Evolutionary conservation across 2,888 invertebrate species (phyloP).

Genomic region (Kryphioiulus occultus): DNA sequence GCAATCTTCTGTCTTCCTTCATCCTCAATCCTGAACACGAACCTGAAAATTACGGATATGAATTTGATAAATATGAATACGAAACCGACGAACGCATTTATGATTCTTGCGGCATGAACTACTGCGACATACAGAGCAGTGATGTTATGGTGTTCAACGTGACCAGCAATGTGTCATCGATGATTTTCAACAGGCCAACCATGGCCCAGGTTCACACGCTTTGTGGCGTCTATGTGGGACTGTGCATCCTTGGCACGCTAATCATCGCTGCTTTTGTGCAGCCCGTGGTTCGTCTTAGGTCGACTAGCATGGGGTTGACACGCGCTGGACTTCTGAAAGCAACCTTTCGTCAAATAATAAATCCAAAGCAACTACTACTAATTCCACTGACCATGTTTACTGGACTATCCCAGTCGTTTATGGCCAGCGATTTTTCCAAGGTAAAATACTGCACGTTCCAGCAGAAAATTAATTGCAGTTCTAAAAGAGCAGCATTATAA

Average conservation of each 20-base stretch:
- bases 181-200: neutral
- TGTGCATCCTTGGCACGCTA: slow-evolving; percentile 42
- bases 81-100: neutral
- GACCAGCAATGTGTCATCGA: no score
- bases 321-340: neutral
- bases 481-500: no score
- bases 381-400: slow-evolving; percentile 96
- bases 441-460: slow-evolving; percentile 59
- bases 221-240: slow-evolving; percentile 46
- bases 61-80: neutral
- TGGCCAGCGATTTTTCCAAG: slow-evolving; percentile 74
- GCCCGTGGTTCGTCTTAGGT: slow-evolving; percentile 5
- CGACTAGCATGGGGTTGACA: neutral
- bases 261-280: slow-evolving; percentile 49
- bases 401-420: slow-evolving; percentile 97
- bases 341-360: slow-evolving; percentile 84
- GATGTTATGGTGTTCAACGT: neutral
- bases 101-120: slow-evolving; percentile 46
- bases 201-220: slow-evolving; percentile 39
- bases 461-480: no score
- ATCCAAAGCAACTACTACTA: slow-evolving; percentile 88
- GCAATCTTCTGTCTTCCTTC: slow-evolving; percentile 52
- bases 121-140: slow-evolving; percentile 44
- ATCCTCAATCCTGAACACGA: slow-evolving; percentile 42
- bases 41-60: no score